These are phyloP conservation scores for Pseudopleuronectes americanus DNA, from an alignment of 2,797 vertebrate species.

Conservation along the genomic window DNA sequence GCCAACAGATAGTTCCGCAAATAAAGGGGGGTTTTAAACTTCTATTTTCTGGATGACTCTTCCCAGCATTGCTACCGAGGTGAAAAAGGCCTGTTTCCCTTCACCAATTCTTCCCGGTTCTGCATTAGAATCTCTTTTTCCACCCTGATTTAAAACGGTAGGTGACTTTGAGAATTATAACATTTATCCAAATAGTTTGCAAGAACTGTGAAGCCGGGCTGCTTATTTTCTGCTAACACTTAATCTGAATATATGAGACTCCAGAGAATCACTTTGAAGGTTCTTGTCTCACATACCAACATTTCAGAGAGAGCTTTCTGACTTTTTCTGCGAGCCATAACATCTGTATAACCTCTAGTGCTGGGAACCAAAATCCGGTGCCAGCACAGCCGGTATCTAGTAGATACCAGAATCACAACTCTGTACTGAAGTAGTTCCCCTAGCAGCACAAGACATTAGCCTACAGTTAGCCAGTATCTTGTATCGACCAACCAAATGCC, in stretches of 20 bases:
- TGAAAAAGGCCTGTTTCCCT: constrained; percentile 39
- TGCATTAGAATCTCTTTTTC: constrained; percentile 23
- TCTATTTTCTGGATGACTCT: constrained; percentile 80
- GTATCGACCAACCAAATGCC: too few relatives aligned
- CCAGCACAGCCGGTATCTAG: too few relatives aligned
- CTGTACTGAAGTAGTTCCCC: too few relatives aligned
- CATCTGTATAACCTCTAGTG: not conserved
- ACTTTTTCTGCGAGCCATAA: not conserved
- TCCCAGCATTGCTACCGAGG: constrained; percentile 55
- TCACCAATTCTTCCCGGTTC: constrained; percentile 12
- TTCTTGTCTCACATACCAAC: not conserved
- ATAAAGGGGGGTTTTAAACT: constrained; percentile 80
- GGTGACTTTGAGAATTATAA: constrained; percentile 26
- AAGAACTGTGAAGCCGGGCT: not conserved
- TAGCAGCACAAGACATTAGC: too few relatives aligned
- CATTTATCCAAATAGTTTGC: constrained; percentile 14
- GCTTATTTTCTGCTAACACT: constrained; percentile 14
- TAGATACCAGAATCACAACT: too few relatives aligned
- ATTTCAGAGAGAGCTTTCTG: too few relatives aligned
- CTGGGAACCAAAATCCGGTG: too few relatives aligned
- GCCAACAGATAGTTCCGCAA: constrained; percentile 85
- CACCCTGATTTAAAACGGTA: constrained; percentile 34
- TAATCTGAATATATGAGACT: constrained; percentile 20
- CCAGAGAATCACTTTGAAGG: constrained; percentile 23
- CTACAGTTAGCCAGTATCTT: too few relatives aligned